Base-by-base conservation (phyloP, 2,113 vertebrate species). In the Danionella cerebrum region DNA sequence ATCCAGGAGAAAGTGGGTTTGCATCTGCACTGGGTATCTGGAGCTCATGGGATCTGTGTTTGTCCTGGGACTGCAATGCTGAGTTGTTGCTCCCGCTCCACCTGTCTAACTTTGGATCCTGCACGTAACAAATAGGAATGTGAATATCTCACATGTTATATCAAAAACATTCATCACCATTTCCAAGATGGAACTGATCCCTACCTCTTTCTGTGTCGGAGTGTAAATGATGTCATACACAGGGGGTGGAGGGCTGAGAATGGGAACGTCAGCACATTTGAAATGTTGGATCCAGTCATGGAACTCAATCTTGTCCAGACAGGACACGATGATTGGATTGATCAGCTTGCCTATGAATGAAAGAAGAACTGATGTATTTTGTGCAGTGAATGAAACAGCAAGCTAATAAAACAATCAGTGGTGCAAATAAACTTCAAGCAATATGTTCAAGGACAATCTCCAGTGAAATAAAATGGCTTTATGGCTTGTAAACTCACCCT, bases 191-290 rank as follows among this genome's bases (percentile, higher is more conserved):
- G 47, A 12, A 9, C 3, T n/a, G n/a, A 57, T 8, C 6, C 5
- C 74, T 85, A 85, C 87, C 78, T 87, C 75, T 73, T 24, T 85
- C 24, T 78, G 75, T 2, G 85, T 89, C 0, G 87, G 87, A 2
- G 87, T 88, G 78, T 90, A 89, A 80, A 88, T 89, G 74, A 88
- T 89, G 80, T 88, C 87, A 80, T 90, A 89, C 27, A 89, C 85
- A 0, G 85, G 22, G 70, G 84, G 65, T 38, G 86, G 86, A 51
- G 80, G 90, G 76, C 69, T 90, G 69, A 42, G 84, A 79, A 75
- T 88, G 0, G 87, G 85, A 54, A 89, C 80, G 7, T 89, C 84
- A 78, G 79, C 78, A 14, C 76, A 74, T 77, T 86, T 87, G 53
- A 90, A 87, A 69, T 88, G 76, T 66, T 84, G 80, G 57, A 90